Evolutionary conservation across 1,140 invertebrate genomes (phyloP).

Genomic region (Aphelenchoides fujianensis): DNA sequence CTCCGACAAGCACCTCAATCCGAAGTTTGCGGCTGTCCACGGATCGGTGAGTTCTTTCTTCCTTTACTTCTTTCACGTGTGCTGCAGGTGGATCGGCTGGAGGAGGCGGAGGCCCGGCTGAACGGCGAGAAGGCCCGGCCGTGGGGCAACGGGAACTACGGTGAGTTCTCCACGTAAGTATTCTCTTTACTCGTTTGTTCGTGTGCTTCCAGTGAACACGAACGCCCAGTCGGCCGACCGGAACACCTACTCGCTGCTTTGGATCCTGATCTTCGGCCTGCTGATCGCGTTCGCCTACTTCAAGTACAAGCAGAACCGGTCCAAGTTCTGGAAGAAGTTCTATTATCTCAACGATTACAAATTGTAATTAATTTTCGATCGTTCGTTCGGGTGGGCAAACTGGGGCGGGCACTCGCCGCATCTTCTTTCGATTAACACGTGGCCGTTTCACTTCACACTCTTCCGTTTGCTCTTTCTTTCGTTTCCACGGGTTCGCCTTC

Average conservation of each 20-base stretch:
- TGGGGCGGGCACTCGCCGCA: neutral
- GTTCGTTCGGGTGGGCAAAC: neutral
- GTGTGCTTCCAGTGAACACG: conserved; percentile 19
- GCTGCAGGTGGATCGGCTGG: conserved; percentile 38
- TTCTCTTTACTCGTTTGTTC: neutral
- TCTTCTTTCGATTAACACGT: neutral
- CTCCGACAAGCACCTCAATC: conserved; percentile 51
- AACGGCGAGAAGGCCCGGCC: conserved; percentile 23
- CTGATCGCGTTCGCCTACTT: conserved; percentile 44
- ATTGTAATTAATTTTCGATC: conserved; percentile 44
- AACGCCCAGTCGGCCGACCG: conserved; percentile 33
- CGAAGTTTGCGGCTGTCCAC: conserved; percentile 50
- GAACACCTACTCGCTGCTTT: conserved; percentile 42
- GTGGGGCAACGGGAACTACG: neutral
- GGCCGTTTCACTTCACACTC: neutral
- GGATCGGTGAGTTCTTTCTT: no score
- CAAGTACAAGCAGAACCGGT: conserved; percentile 56
- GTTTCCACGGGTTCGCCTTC: neutral
- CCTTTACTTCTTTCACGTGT: no score
- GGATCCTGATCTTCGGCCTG: conserved; percentile 46
- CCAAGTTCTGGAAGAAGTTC: conserved; percentile 61
- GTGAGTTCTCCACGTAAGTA: neutral
- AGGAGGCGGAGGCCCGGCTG: conserved; percentile 50
- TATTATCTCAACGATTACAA: conserved; percentile 62
- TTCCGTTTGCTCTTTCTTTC: neutral